A percentile compares a stretch with the other conserved stretches of the same genome.
These are phyloP conservation scores for Chloroceryle aenea DNA, from an alignment of 2,113 vertebrate genomes.

Conservation along the genomic window DNA sequence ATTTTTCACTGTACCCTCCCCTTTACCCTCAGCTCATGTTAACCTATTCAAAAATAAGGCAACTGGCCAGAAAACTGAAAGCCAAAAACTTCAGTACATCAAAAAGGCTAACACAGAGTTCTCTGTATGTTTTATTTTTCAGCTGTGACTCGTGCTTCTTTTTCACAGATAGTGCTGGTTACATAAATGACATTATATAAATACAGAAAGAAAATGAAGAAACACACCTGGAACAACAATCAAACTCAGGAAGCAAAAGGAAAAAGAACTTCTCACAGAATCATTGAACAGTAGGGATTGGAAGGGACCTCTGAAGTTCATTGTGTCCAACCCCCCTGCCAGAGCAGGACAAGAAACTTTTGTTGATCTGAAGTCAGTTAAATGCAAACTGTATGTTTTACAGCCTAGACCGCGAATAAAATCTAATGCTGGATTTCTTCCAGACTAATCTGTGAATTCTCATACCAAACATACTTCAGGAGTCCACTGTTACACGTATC, in stretches of 20 bases:
- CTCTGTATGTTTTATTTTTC: not conserved
- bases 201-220: slow-evolving; percentile 7
- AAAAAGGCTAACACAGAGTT: not conserved
- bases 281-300: too few relatives aligned
- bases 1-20: not conserved
- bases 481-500: not conserved
- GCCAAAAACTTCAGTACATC: not conserved
- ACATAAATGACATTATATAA: not conserved
- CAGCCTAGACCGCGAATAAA: not conserved
- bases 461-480: not conserved
- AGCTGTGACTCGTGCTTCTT: not conserved
- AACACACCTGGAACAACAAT: slow-evolving; percentile 43
- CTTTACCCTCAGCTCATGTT: not conserved
- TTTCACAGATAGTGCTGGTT: not conserved
- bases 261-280: not conserved
- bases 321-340: too few relatives aligned
- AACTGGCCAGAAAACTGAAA: not conserved
- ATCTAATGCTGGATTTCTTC: not conserved
- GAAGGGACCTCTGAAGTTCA: too few relatives aligned
- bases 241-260: not conserved
- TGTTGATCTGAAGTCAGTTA: not conserved
- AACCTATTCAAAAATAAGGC: not conserved
- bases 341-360: too few relatives aligned
- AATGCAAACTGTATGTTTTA: not conserved
- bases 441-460: not conserved